Evolutionary conservation across 2,797 vertebrate genomes (phyloP).

Genomic region (Rhabdomys pumilio): DNA sequence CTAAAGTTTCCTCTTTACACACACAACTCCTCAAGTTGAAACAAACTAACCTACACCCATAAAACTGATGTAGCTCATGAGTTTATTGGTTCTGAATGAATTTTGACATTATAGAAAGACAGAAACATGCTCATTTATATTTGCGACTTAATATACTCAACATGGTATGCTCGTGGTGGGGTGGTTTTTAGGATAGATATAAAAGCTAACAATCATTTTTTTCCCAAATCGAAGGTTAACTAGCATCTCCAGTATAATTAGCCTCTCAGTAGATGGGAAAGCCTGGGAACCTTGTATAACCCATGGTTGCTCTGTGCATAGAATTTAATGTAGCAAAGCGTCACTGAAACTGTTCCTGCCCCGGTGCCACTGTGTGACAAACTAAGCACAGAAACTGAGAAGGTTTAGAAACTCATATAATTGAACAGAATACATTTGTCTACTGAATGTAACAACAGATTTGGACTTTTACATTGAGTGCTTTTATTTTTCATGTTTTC

Average conservation of each 20-base stretch:
- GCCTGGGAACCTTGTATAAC: background rate
- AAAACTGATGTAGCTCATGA: background rate
- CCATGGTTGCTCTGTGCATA: background rate
- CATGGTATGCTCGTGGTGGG: background rate
- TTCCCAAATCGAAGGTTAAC: background rate
- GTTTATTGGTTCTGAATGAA: background rate
- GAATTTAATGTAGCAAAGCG: no score
- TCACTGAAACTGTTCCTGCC: background rate
- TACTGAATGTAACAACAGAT: constrained; percentile 36
- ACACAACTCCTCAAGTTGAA: background rate
- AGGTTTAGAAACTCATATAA: background rate
- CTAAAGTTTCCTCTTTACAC: background rate
- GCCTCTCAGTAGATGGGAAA: background rate
- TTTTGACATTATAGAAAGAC: background rate
- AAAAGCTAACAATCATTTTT: constrained; percentile 19
- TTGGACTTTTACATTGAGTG: constrained; percentile 25
- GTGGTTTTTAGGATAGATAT: background rate
- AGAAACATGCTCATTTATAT: background rate
- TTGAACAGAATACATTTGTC: background rate
- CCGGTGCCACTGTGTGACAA: background rate
- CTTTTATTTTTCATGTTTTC: constrained; percentile 26
- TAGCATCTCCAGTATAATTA: constrained; percentile 7
- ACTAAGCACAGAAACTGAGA: background rate
- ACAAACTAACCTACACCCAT: background rate
- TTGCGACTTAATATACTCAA: background rate